A percentile compares a stretch with the other conserved stretches of the same genome.
Evolutionary conservation across 30 jellyfish, hydroid and myxozoan genomes (phyloP).

Genomic region (Nemopilema nomurai): DNA sequence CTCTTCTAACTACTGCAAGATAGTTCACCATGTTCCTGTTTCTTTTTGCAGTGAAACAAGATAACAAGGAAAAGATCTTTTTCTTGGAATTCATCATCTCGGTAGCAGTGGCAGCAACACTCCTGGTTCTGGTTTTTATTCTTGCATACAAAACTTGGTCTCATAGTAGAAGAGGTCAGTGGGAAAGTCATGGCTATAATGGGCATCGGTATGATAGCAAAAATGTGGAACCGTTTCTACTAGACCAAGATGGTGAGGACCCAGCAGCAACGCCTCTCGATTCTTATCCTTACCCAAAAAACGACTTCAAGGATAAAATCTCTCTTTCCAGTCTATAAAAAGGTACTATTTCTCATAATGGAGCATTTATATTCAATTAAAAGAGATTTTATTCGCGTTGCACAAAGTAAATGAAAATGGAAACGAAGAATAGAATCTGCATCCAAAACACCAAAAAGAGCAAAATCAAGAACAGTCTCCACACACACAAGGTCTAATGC

Average conservation of each 20-base stretch:
- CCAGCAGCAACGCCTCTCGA: constrained; percentile 26
- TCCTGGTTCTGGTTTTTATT: constrained; percentile 12
- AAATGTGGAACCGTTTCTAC: constrained; percentile 55
- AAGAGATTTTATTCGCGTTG: too few species aligned
- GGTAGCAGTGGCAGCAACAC: constrained; percentile 16
- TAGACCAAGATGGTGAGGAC: constrained; percentile 40
- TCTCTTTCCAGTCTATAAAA: constrained; percentile 30
- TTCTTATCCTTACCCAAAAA: constrained; percentile 23
- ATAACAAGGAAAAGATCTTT: too few species aligned
- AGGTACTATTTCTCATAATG: neutral
- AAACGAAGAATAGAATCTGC: too few species aligned
- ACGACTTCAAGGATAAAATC: constrained; percentile 16
- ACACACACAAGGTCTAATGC: too few species aligned
- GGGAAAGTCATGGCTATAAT: constrained; percentile 36
- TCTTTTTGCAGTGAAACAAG: too few species aligned
- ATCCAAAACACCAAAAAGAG: too few species aligned
- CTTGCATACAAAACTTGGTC: constrained; percentile 7
- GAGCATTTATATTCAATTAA: too few species aligned
- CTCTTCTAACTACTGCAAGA: too few species aligned
- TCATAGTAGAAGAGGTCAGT: constrained; percentile 7
- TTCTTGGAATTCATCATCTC: constrained; percentile 29
- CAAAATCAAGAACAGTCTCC: too few species aligned
- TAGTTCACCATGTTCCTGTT: too few species aligned
- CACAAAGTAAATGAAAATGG: too few species aligned
- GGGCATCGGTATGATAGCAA: constrained; percentile 25